Evolutionary conservation across 1,140 invertebrate species (phyloP), one percentile per base, ranked within the genome.

Genomic region (Plutomurus gul): DNA sequence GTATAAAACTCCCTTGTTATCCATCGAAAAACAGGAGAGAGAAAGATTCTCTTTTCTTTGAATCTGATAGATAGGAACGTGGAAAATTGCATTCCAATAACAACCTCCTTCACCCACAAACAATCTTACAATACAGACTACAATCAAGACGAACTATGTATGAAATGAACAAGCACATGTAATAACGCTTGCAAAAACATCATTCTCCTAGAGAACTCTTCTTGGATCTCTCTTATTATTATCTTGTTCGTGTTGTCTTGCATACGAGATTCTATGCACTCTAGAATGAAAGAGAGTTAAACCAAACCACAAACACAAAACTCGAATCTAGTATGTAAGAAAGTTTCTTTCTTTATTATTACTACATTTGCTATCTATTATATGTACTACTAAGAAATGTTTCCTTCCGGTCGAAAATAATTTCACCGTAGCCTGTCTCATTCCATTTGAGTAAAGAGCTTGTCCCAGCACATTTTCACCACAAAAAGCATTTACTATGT

Each of bases 81-180:
- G 56, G 22, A 65, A 65, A 65, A 65, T 65, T 65, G 56, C 36
- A 33, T 30, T 36, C 56, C 56, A 65, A 33, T 65, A 65, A 65
- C 56, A 65, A 65, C 56, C 18, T 65, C 56, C 25, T 30, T 33
- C 56, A 33, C 30, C 18, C 56, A 65, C 25, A 25, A 33, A 65
- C 4, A 33, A 65, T 13, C 13, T n/a, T 30, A 33, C 25, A 65
- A 65, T 33, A 33, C 56, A 43, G 11, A 43, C 39, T 13, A n/a
- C 11, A 43, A 43, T 43, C 39, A 43, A 43, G n/a, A 10, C 39
- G n/a, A 43, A 10, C 39, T 43, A 1, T 43, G 10, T 43, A 10
- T n/a, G n/a, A n/a, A n/a, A n/a, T n/a, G n/a, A n/a, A n/a, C n/a
- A n/a, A n/a, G n/a, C n/a, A n/a, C n/a, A n/a, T n/a, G n/a, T n/a